These are phyloP conservation scores for Drosophila meridionalis DNA, from an alignment of 2,888 invertebrate genomes.

Conservation along the genomic window DNA sequence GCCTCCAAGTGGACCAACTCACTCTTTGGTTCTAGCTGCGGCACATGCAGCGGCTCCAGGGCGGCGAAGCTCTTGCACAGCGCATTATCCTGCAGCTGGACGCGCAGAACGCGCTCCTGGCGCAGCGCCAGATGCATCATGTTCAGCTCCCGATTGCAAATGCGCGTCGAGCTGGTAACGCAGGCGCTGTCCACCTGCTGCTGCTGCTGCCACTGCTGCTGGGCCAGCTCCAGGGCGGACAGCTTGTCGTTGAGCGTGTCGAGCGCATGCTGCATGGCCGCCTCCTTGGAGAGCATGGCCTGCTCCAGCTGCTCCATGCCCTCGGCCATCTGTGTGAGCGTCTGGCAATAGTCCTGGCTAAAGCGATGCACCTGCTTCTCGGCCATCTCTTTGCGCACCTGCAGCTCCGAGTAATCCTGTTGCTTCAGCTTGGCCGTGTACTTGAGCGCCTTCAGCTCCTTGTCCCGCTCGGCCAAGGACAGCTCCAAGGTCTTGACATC, in stretches of 20 bases:
- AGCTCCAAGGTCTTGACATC: slow-evolving; percentile 94
- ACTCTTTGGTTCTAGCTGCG: slow-evolving; percentile 77
- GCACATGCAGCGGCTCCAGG: slow-evolving; percentile 86
- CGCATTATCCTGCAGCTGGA: slow-evolving; percentile 86
- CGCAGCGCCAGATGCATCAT: slow-evolving; percentile 77
- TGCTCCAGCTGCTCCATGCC: slow-evolving; percentile 90
- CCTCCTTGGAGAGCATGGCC: slow-evolving; percentile 92
- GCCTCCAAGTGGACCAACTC: slow-evolving; percentile 82
- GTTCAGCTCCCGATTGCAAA: slow-evolving; percentile 66
- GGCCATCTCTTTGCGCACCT: slow-evolving; percentile 94
- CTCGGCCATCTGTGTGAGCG: slow-evolving; percentile 60
- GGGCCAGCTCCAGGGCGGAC: slow-evolving; percentile 93
- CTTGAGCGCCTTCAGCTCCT: slow-evolving; percentile 94
- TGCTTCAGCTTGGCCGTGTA: slow-evolving; percentile 95
- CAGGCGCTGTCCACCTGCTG: slow-evolving; percentile 85
- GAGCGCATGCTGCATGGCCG: slow-evolving; percentile 97
- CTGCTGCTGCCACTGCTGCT: slow-evolving; percentile 93
- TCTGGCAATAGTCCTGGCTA: slow-evolving; percentile 81
- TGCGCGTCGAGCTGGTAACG: slow-evolving; percentile 77
- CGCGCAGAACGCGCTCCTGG: slow-evolving; percentile 86
- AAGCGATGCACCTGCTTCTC: slow-evolving; percentile 93
- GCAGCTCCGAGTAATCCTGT: slow-evolving; percentile 96
- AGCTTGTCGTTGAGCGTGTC: slow-evolving; percentile 97
- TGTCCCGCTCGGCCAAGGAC: slow-evolving; percentile 95
- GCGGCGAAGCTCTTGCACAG: slow-evolving; percentile 86